phyloP scores from a whole-genome alignment of 2,113 vertebrate species.

The Mesitornis unicolor region DNA sequence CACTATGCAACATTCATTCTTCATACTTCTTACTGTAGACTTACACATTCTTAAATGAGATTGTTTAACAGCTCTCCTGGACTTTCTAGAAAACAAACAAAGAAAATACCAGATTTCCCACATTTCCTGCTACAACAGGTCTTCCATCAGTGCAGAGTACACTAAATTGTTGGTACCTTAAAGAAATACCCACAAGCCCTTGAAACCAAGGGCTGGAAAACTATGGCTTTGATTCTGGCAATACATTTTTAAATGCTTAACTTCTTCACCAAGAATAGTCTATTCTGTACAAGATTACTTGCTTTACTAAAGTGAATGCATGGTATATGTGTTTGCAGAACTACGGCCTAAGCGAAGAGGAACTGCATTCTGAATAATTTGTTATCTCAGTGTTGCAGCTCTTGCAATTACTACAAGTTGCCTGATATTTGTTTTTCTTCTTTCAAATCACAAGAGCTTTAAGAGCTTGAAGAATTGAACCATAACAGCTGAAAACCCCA shows the following conservation, averaged over 20 bases:
- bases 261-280: background rate
- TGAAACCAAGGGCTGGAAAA: background rate
- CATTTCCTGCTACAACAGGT: background rate
- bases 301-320: background rate
- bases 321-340: background rate
- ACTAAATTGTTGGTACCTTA: background rate
- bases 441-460: slow-evolving; percentile 26
- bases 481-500: slow-evolving; percentile 21
- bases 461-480: slow-evolving; percentile 49
- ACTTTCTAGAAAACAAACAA: background rate
- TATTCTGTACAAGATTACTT: background rate
- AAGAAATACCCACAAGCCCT: background rate
- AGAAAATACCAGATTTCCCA: background rate
- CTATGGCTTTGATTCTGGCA: background rate
- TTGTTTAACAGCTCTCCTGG: background rate
- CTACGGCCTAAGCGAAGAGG: background rate
- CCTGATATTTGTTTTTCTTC: slow-evolving; percentile 53
- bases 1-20: background rate
- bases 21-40: background rate
- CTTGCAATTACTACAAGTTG: slow-evolving; percentile 47
- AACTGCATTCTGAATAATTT: slow-evolving; percentile 1
- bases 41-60: background rate
- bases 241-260: background rate
- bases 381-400: slow-evolving; percentile 56
- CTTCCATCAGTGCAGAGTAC: background rate